Percentiles rank a stretch among this genome's conserved stretches.
phyloP scores from a whole-genome alignment of 2,113 vertebrate species.

The Anarrhichthys ocellatus region DNA sequence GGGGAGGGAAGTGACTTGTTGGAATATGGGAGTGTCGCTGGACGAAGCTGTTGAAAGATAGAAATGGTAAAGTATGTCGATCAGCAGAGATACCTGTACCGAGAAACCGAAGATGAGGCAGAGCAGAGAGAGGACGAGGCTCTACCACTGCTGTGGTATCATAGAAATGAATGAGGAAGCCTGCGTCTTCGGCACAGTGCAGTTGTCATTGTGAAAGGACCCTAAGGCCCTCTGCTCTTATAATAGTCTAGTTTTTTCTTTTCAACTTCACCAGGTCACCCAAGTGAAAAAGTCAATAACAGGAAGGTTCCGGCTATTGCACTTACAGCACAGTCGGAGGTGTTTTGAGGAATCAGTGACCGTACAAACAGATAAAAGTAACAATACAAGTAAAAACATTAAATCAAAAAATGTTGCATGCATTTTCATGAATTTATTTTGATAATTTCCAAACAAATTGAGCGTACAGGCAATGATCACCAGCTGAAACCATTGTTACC shows the following conservation, averaged over 20 bases:
- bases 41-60: not conserved
- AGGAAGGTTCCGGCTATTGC: constrained; percentile 24
- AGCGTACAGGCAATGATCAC: not conserved
- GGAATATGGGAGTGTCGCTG: not conserved
- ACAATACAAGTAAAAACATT: not conserved
- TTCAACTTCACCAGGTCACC: constrained; percentile 30
- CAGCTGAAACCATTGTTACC: not conserved
- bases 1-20: constrained; percentile 25
- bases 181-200: not conserved
- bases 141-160: not conserved
- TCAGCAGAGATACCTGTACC: not conserved
- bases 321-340: constrained; percentile 9
- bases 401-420: not conserved
- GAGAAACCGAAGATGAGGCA: not conserved
- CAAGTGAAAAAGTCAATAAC: constrained; percentile 48
- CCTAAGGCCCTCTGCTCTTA: constrained; percentile 21
- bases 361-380: not conserved
- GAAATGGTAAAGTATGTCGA: constrained; percentile 2
- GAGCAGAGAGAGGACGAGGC: not conserved
- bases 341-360: constrained; percentile 7
- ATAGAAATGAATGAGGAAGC: not conserved
- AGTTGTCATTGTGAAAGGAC: not conserved
- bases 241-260: constrained; percentile 48
- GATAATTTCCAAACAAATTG: not conserved
- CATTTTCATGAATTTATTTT: not conserved